These are phyloP conservation scores for Proteles cristata DNA, from an alignment of 2,113 vertebrate genomes.

Conservation along the genomic window DNA sequence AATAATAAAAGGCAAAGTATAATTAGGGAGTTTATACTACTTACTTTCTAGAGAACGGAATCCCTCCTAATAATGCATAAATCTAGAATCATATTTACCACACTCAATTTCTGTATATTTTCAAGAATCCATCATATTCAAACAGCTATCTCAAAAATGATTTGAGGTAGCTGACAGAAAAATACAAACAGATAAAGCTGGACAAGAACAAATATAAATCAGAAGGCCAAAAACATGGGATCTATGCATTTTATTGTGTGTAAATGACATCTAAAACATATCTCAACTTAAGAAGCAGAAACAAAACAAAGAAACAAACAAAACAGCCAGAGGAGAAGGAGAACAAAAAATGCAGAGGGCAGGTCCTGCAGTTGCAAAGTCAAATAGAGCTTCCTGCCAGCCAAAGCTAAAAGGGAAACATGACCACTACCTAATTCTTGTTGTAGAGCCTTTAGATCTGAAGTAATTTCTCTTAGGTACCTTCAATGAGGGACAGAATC, in stretches of 20 bases:
- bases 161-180: neutral
- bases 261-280: conserved; percentile 37
- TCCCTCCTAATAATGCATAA: neutral
- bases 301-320: neutral
- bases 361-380: neutral
- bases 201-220: neutral
- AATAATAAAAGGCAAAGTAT: no score
- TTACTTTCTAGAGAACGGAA: conserved; percentile 16
- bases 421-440: neutral
- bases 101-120: neutral
- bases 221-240: conserved; percentile 26
- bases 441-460: neutral
- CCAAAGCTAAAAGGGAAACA: neutral
- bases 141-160: conserved; percentile 7
- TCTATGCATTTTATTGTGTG: conserved; percentile 45
- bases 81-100: neutral
- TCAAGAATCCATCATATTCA: neutral
- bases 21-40: neutral
- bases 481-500: neutral
- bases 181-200: neutral
- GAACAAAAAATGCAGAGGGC: neutral
- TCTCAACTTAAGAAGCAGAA: conserved; percentile 5
- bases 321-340: neutral
- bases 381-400: neutral
- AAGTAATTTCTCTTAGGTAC: neutral